These are phyloP conservation scores for Daphoenositta chrysoptera DNA, from an alignment of 2,113 vertebrate genomes.

Conservation along the genomic window DNA sequence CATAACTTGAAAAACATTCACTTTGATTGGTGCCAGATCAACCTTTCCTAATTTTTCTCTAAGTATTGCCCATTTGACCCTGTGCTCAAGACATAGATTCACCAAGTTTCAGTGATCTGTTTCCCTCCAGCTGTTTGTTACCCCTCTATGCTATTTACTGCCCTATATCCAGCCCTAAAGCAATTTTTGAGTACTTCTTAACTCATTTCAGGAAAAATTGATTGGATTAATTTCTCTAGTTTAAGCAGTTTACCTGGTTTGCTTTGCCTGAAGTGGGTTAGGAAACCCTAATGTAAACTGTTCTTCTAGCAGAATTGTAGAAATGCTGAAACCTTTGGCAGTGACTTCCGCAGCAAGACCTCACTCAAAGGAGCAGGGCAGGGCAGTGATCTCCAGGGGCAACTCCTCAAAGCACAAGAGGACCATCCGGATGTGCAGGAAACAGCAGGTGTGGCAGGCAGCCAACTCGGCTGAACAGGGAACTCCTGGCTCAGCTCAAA, in stretches of 20 bases:
- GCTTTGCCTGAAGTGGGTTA: background rate
- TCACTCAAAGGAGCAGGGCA: background rate
- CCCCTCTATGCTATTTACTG: background rate
- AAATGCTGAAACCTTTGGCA: background rate
- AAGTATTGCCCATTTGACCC: background rate
- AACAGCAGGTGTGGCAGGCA: slow-evolving; percentile 11
- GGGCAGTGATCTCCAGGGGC: background rate
- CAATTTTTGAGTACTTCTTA: background rate
- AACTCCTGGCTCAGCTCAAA: background rate
- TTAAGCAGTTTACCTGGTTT: background rate
- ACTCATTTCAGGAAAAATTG: background rate
- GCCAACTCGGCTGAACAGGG: background rate
- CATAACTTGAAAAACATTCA: background rate
- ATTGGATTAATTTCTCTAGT: background rate
- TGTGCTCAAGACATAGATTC: background rate
- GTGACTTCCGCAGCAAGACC: background rate
- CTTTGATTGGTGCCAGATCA: background rate
- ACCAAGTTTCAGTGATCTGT: background rate
- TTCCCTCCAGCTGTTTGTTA: background rate
- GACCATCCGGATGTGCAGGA: background rate
- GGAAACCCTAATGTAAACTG: slow-evolving; percentile 7
- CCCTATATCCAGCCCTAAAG: background rate
- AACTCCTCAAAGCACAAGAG: background rate
- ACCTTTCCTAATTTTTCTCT: background rate
- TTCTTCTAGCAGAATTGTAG: background rate